Base-by-base conservation (phyloP, 2,797 vertebrate genomes). In the Tadarida brasiliensis region DNA sequence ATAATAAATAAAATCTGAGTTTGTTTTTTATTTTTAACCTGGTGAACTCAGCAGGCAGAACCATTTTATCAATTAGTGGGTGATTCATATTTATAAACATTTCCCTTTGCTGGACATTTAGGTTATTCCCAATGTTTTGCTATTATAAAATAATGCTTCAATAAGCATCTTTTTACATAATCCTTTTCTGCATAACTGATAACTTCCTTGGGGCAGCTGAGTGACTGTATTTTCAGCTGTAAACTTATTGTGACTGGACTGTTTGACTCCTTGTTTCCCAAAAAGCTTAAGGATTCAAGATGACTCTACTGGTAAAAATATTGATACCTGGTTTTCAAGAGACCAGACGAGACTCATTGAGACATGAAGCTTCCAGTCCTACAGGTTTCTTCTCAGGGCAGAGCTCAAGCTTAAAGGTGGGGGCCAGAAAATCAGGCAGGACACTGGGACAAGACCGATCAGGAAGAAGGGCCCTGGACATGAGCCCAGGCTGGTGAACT, bases 51-150 rank as follows among this genome's bases (percentile, higher is more conserved):
- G 39, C 73, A 92, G 61, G 16, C 54, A 89, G 76, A 94, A 81
- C 19, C 49, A 84, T 30, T 22, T 56, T 8, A 94, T 77, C 59
- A 24, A 59, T 73, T 35, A 67, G 77, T 35, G 84, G 51, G 54
- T 88, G 81, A 95, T 44, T 96, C 44, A 93, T 89, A 93, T 94
- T 92, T 80, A 89, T 83, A 96, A 93, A 90, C n/a, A 93, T 81
- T 95, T 17, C 28, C 44, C 20, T 93, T 81, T 95, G 4, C 61
- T 94, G 94, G 84, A 65, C 10, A 63, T 91, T 96, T 96, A 91
- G 94, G 95, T 96, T 93, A 87, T 97, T 95, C 49, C 93, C 91
- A 91, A 28, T 54, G 49, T 77, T 94, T 95, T 87, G 30, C 24
- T 91, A 26, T 39, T 90, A 68, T 47, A 92, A 87, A 89, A 68